A percentile compares a stretch with the other conserved stretches of the same genome.
Conservation (phyloP, 2,888 invertebrate genomes). For the Drosophila robusta region DNA sequence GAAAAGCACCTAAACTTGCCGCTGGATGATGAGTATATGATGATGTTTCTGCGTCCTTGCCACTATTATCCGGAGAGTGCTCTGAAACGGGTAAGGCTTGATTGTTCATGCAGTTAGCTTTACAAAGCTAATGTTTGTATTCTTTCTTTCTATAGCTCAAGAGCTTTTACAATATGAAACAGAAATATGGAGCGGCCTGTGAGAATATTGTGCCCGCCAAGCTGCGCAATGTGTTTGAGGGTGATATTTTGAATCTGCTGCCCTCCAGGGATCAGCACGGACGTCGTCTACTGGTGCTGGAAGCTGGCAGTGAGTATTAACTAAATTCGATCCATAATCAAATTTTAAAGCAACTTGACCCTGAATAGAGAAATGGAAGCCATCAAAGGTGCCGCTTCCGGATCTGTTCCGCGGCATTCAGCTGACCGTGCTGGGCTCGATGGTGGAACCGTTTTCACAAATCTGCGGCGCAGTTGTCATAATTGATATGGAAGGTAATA, state of each 20-base stretch:
- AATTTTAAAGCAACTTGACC: neutral
- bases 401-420: conserved; percentile 90
- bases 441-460: conserved; percentile 92
- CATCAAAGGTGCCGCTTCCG: conserved; percentile 88
- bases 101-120: no score
- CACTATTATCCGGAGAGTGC: conserved; percentile 94
- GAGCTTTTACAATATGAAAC: conserved; percentile 90
- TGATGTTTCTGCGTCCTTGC: conserved; percentile 93
- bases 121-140: neutral
- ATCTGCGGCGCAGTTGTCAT: conserved; percentile 91
- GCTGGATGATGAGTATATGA: conserved; percentile 89
- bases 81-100: conserved; percentile 88
- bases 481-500: conserved; percentile 89
- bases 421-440: conserved; percentile 89
- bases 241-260: conserved; percentile 89
- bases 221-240: conserved; percentile 88
- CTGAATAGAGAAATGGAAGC: conserved; percentile 89
- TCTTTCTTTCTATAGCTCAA: conserved; percentile 86
- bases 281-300: conserved; percentile 89
- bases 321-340: no score
- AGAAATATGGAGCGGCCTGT: conserved; percentile 88
- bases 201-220: conserved; percentile 87
- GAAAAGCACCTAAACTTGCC: conserved; percentile 88
- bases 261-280: conserved; percentile 90
- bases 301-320: conserved; percentile 88